Conservation (phyloP, 2,113 vertebrate species). For the Aspiorhynchus laticeps region DNA sequence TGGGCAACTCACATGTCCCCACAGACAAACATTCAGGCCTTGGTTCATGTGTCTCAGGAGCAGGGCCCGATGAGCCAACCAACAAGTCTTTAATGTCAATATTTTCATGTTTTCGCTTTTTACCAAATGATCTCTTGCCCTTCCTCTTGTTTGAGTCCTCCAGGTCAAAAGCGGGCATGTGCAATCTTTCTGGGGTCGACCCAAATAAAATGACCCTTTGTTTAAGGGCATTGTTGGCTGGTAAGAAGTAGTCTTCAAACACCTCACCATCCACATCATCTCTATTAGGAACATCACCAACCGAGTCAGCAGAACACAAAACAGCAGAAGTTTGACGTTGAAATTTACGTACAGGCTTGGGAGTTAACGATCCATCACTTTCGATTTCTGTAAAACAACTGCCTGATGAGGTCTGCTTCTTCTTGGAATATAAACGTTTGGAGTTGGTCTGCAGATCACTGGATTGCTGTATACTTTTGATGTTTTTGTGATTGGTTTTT, state of each 20-base stretch:
- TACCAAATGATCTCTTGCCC: conserved; percentile 30
- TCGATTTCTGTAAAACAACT: background rate
- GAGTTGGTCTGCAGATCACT: conserved; percentile 32
- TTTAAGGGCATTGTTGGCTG: conserved; percentile 62
- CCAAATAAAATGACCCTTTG: conserved; percentile 27
- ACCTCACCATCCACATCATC: conserved; percentile 59
- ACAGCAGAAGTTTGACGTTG: conserved; percentile 18
- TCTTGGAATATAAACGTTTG: conserved; percentile 18
- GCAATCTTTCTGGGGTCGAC: conserved; percentile 25
- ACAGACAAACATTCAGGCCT: background rate
- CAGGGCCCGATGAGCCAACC: background rate
- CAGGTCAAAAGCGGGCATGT: conserved; percentile 63
- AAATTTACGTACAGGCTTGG: conserved; percentile 45
- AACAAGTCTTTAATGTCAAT: background rate
- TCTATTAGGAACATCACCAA: background rate
- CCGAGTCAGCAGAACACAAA: conserved; percentile 32
- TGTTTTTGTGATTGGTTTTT: background rate
- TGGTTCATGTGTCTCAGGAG: background rate
- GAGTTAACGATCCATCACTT: background rate
- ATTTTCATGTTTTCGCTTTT: conserved; percentile 58
- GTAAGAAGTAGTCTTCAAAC: conserved; percentile 89
- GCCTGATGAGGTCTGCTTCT: background rate
- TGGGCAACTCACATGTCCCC: background rate
- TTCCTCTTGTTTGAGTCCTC: conserved; percentile 58
- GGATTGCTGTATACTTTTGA: background rate